Evolutionary conservation across 2,888 invertebrate species (phyloP).

Genomic region (Ditylenchus weischeri): DNA sequence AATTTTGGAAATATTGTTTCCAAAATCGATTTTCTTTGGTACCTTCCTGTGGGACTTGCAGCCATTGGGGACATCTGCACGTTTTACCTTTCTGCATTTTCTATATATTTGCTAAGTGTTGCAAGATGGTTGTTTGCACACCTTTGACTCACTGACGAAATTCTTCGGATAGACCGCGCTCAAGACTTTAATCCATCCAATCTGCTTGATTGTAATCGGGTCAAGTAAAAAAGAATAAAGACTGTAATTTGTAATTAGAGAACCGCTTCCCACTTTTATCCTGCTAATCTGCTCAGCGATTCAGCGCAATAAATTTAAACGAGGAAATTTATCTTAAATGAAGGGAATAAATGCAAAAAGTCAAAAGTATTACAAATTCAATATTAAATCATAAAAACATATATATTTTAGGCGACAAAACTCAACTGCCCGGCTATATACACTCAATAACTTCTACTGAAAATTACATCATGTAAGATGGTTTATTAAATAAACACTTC

Average conservation of each 20-base stretch:
- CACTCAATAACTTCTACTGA: conserved; percentile 58
- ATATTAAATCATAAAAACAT: too few relatives aligned
- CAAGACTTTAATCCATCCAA: too few relatives aligned
- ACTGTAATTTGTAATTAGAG: not conserved
- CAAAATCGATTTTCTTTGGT: not conserved
- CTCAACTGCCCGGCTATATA: conserved; percentile 56
- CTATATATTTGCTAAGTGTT: too few relatives aligned
- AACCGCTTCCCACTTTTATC: not conserved
- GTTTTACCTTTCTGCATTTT: too few relatives aligned
- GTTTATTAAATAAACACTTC: too few relatives aligned
- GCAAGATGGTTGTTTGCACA: not conserved
- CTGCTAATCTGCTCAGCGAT: too few relatives aligned
- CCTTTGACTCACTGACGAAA: not conserved
- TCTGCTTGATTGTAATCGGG: not conserved
- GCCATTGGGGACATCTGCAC: too few relatives aligned
- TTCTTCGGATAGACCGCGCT: not conserved
- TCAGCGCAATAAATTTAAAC: too few relatives aligned
- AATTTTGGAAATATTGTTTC: not conserved
- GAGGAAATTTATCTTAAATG: too few relatives aligned
- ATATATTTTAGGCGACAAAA: conserved; percentile 53
- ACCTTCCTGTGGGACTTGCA: too few relatives aligned
- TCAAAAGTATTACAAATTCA: too few relatives aligned
- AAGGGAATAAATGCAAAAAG: too few relatives aligned
- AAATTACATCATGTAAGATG: conserved; percentile 45
- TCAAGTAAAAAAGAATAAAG: not conserved